Percentiles rank a stretch among this genome's conserved stretches.
Evolutionary conservation across 2,888 invertebrate genomes (phyloP).

Genomic region (Galerucella pusilla): DNA sequence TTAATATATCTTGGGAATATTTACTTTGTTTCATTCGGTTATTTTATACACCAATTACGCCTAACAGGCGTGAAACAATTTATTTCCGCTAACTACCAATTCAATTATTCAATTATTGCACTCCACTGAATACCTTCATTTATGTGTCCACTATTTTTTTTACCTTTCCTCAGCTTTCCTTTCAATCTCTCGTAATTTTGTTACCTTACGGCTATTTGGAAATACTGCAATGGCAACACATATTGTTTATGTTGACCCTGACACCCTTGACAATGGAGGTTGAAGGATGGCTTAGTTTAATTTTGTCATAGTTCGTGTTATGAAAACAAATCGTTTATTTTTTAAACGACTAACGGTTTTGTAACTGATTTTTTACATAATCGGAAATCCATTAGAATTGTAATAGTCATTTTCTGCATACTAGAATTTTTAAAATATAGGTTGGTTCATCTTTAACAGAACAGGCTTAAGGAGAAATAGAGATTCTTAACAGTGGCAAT

Average conservation of each 20-base stretch:
- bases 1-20: slow-evolving; percentile 8
- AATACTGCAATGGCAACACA: neutral
- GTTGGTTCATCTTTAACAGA: slow-evolving; percentile 28
- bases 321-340: slow-evolving; percentile 31
- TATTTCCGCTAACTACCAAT: slow-evolving; percentile 10
- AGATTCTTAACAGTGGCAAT: too few species aligned
- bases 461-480: neutral
- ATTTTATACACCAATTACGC: slow-evolving; percentile 6
- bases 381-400: slow-evolving; percentile 36
- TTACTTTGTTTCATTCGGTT: neutral
- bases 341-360: slow-evolving; percentile 28
- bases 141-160: slow-evolving; percentile 1
- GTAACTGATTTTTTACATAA: slow-evolving; percentile 38
- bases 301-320: slow-evolving; percentile 36
- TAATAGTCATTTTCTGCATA: slow-evolving; percentile 33
- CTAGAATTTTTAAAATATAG: slow-evolving; percentile 26
- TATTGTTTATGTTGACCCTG: slow-evolving; percentile 33
- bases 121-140: neutral
- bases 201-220: slow-evolving; percentile 6
- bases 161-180: neutral
- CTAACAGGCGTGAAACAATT: slow-evolving; percentile 15
- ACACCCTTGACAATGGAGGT: slow-evolving; percentile 39
- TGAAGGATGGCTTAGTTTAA: slow-evolving; percentile 30
- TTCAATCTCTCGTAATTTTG: neutral
- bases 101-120: neutral